phyloP scores from a whole-genome alignment of 2,888 invertebrate genomes.

The Diarsia brunnea region DNA sequence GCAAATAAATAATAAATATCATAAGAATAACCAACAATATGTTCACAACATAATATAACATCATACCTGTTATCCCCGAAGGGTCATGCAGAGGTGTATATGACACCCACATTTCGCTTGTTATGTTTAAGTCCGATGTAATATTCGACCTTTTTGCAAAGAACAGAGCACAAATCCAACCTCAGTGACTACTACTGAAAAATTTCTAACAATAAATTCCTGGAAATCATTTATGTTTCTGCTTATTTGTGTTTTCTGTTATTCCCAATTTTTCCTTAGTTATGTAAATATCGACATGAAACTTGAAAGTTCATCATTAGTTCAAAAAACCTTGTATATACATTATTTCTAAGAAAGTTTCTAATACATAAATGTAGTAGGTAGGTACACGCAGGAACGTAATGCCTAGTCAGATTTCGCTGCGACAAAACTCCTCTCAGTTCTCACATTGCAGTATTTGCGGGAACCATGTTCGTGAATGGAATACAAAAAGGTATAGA shows the following conservation, averaged over 20 bases:
- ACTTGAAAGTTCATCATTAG: neutral
- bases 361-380: conserved; percentile 2
- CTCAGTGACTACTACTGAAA: too few species aligned
- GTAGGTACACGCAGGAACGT: neutral
- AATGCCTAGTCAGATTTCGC: conserved; percentile 56
- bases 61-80: neutral
- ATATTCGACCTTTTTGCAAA: too few species aligned
- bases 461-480: conserved; percentile 39
- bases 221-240: neutral
- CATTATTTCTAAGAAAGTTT: neutral
- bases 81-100: too few species aligned
- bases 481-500: conserved; percentile 51
- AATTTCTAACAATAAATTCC: neutral
- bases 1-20: neutral
- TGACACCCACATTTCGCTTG: too few species aligned
- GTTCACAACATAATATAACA: too few species aligned
- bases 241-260: neutral
- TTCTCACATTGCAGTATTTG: conserved; percentile 61
- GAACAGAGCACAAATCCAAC: too few species aligned
- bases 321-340: neutral
- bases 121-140: too few species aligned
- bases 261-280: neutral
- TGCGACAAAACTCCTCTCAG: conserved; percentile 56
- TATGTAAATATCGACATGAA: neutral
- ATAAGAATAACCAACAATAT: neutral